phyloP scores from a whole-genome alignment of 2,797 vertebrate genomes.

The Lophius americanus region DNA sequence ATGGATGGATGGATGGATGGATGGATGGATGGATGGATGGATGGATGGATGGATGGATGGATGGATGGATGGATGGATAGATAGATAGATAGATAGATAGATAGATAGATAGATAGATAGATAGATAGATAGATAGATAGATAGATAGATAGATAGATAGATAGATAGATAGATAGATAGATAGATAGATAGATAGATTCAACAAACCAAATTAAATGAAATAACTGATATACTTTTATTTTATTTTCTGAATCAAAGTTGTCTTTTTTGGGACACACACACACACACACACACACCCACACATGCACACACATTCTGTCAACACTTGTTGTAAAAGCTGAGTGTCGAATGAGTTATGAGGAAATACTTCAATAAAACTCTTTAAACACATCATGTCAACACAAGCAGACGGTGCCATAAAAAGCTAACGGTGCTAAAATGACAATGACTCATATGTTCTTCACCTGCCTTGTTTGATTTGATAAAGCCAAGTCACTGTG shows the following conservation, averaged over 20 bases:
- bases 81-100: too few species aligned
- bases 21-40: too few species aligned
- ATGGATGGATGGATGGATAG: too few species aligned
- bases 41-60: too few species aligned
- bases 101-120: too few species aligned
- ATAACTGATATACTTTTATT: too few species aligned
- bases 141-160: too few species aligned
- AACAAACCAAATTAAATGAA: too few species aligned
- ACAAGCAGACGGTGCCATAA: slow-evolving; percentile 35
- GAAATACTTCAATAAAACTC: slow-evolving; percentile 55
- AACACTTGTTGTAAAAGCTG: slow-evolving; percentile 14
- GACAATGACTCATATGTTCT: slow-evolving; percentile 59
- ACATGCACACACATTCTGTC: slow-evolving; percentile 11
- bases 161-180: too few species aligned
- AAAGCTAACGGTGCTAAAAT: slow-evolving; percentile 52
- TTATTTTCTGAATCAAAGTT: background rate
- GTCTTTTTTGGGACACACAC: background rate
- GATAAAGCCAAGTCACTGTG: slow-evolving; percentile 36
- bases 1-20: too few species aligned
- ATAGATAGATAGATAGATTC: too few species aligned
- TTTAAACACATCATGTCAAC: slow-evolving; percentile 44
- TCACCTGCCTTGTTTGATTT: slow-evolving; percentile 40
- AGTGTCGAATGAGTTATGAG: slow-evolving; percentile 30
- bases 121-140: too few species aligned
- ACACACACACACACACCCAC: slow-evolving; percentile 2